Evolutionary conservation across 2,888 invertebrate genomes (phyloP).

Genomic region (Noctuana brunneofusca): DNA sequence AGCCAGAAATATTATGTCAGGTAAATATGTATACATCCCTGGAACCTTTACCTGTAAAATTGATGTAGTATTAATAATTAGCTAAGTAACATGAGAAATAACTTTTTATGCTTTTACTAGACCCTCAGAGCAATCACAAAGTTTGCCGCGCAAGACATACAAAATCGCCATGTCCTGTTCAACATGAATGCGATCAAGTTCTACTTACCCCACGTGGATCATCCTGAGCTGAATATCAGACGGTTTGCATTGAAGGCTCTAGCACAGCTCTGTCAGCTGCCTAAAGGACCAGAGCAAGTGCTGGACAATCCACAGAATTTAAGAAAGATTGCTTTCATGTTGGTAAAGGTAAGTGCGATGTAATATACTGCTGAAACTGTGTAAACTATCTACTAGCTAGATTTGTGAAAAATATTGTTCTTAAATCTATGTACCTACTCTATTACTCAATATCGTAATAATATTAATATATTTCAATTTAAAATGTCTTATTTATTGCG

Average conservation of each 20-base stretch:
- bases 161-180: conserved; percentile 62
- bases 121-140: conserved; percentile 75
- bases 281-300: conserved; percentile 72
- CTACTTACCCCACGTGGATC: conserved; percentile 67
- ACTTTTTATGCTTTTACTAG: conserved; percentile 49
- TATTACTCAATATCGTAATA: no score
- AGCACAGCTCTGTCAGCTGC: conserved; percentile 76
- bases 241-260: conserved; percentile 80
- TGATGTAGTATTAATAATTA: no score
- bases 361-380: no score
- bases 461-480: no score
- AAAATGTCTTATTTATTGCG: no score
- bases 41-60: no score
- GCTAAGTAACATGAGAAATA: no score
- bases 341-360: conserved; percentile 57
- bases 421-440: no score
- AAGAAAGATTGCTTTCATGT: conserved; percentile 65
- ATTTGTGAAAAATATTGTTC: no score
- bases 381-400: no score
- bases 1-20: conserved; percentile 66
- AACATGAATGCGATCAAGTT: conserved; percentile 61
- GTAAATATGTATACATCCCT: not conserved
- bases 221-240: conserved; percentile 64
- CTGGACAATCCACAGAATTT: conserved; percentile 63
- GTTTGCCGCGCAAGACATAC: conserved; percentile 68